These are phyloP conservation scores for Thermophis baileyi DNA, from an alignment of 2,113 vertebrate species.

Conservation along the genomic window DNA sequence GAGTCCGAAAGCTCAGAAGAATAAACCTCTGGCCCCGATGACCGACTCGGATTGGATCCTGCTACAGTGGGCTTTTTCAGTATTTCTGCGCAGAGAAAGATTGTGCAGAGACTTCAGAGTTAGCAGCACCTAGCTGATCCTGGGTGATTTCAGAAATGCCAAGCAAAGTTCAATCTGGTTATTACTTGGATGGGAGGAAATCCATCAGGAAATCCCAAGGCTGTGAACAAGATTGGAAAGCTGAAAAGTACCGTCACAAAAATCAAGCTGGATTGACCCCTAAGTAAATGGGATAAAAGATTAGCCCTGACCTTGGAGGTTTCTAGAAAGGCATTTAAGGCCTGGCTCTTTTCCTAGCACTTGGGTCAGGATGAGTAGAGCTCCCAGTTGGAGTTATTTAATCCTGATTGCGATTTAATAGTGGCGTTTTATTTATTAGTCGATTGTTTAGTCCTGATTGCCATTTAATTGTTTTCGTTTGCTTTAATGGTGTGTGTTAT, in stretches of 20 bases:
- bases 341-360: neutral
- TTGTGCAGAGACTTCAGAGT: neutral
- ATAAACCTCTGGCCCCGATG: too few species aligned
- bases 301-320: neutral
- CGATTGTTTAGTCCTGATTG: neutral
- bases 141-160: neutral
- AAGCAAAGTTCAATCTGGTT: neutral
- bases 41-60: too few species aligned
- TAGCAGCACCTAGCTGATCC: neutral
- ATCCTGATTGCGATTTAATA: neutral
- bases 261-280: neutral
- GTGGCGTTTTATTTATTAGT: neutral
- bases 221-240: neutral
- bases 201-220: neutral
- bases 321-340: neutral
- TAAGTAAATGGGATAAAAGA: neutral
- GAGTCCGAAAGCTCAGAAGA: neutral
- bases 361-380: neutral
- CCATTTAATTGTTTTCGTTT: neutral
- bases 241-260: neutral
- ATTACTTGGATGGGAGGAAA: neutral
- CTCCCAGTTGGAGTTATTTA: neutral
- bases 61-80: neutral
- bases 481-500: neutral
- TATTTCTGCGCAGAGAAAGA: too few species aligned